These are phyloP conservation scores for Drosophila limbata DNA, from an alignment of 2,888 invertebrate genomes.

Conservation along the genomic window DNA sequence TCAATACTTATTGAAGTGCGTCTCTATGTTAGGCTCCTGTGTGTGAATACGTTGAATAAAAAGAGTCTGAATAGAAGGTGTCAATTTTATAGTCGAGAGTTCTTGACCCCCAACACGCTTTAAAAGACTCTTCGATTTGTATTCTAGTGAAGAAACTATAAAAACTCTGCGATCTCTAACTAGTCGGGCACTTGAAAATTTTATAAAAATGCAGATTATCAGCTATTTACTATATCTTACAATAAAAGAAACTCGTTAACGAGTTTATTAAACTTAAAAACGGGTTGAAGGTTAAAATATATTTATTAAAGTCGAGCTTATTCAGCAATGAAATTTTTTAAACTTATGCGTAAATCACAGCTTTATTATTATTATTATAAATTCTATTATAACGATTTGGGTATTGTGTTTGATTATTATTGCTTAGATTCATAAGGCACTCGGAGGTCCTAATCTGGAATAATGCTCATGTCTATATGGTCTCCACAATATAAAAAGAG, in stretches of 20 bases:
- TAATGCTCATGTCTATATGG: no score
- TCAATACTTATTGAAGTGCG: background rate
- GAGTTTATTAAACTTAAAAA: conserved; percentile 16
- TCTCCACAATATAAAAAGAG: no score
- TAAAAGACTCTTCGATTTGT: background rate
- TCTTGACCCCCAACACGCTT: background rate
- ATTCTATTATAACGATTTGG: background rate
- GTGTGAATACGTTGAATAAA: background rate
- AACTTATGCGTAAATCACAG: background rate
- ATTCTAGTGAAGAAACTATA: background rate
- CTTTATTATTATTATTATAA: background rate
- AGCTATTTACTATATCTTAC: conserved; percentile 5
- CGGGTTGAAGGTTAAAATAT: conserved; percentile 17
- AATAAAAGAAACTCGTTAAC: conserved; percentile 9
- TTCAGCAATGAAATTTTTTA: background rate
- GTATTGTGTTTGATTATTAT: no score
- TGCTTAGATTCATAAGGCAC: no score
- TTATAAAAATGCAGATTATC: background rate
- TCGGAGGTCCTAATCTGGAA: no score
- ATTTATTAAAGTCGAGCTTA: conserved; percentile 2
- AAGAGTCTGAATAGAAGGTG: background rate
- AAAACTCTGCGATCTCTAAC: background rate
- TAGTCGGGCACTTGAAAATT: background rate
- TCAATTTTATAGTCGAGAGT: conserved; percentile 2
- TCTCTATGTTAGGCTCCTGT: background rate